phyloP scores from a whole-genome alignment of 2,113 vertebrate species.

The Psilopsiagon aymara region DNA sequence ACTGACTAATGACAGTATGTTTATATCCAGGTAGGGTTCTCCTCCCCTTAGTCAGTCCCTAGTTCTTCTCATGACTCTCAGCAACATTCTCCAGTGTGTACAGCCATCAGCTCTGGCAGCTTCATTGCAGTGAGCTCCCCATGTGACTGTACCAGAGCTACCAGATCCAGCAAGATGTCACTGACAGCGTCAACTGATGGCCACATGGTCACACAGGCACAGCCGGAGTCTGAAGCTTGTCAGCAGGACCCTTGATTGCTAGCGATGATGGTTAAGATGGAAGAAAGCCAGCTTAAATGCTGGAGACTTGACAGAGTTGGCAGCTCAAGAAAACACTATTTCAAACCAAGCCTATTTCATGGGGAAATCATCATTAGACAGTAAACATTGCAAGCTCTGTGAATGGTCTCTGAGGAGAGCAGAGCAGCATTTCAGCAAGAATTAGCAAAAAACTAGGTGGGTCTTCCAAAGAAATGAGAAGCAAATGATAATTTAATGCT shows the following conservation, averaged over 20 bases:
- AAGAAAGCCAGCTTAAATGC: neutral
- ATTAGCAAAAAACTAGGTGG: neutral
- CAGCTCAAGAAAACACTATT: neutral
- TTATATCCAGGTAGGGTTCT: neutral
- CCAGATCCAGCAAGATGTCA: neutral
- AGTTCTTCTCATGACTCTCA: neutral
- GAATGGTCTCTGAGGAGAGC: neutral
- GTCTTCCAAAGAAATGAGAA: neutral
- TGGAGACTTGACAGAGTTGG: neutral
- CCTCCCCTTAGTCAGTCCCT: neutral
- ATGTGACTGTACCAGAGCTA: neutral
- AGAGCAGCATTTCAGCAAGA: neutral
- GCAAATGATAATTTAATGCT: neutral
- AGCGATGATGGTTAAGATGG: neutral
- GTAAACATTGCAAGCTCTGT: neutral
- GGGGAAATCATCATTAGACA: neutral
- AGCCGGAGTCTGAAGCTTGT: neutral
- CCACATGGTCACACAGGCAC: neutral
- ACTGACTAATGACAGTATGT: neutral
- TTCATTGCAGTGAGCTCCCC: neutral
- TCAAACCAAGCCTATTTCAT: slow-evolving; percentile 2
- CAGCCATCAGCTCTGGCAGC: neutral
- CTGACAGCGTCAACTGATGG: neutral
- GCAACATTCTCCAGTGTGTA: neutral
- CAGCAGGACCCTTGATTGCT: neutral